Conservation (phyloP, 2,113 vertebrate species). For the Talpa occidentalis region DNA sequence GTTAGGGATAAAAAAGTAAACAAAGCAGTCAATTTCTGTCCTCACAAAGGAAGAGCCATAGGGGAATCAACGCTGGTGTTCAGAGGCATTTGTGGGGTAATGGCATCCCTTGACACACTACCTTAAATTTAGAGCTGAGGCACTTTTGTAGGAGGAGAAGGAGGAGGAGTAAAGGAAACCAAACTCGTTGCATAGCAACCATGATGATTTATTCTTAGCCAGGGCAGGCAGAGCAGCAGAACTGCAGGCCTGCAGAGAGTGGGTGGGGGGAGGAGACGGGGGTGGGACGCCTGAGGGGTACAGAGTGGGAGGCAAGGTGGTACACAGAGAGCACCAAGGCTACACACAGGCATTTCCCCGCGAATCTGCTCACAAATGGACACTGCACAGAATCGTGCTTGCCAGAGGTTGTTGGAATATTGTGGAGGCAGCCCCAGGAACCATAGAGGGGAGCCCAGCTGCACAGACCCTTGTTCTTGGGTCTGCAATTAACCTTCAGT, state of each 20-base stretch:
- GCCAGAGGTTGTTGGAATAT: not conserved
- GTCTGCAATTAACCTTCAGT: constrained; percentile 60
- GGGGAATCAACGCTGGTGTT: not conserved
- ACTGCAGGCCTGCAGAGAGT: not conserved
- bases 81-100: constrained; percentile 28
- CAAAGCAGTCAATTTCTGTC: constrained; percentile 11
- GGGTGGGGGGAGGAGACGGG: constrained; percentile 50
- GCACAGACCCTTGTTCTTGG: constrained; percentile 7
- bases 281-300: not conserved
- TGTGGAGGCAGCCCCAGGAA: not conserved
- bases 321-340: not conserved
- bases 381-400: not conserved
- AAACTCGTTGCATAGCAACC: constrained; percentile 80
- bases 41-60: not conserved
- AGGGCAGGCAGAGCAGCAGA: constrained; percentile 33
- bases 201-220: constrained; percentile 78
- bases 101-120: constrained; percentile 65
- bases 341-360: constrained; percentile 6
- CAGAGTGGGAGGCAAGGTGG: constrained; percentile 48
- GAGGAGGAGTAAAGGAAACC: constrained; percentile 74
- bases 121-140: constrained; percentile 79
- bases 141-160: constrained; percentile 66
- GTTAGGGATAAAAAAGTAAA: not conserved
- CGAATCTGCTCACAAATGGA: not conserved
- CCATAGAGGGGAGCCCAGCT: not conserved